Conservation (phyloP, 2,888 invertebrate species). For the Dynastes hyllus region DNA sequence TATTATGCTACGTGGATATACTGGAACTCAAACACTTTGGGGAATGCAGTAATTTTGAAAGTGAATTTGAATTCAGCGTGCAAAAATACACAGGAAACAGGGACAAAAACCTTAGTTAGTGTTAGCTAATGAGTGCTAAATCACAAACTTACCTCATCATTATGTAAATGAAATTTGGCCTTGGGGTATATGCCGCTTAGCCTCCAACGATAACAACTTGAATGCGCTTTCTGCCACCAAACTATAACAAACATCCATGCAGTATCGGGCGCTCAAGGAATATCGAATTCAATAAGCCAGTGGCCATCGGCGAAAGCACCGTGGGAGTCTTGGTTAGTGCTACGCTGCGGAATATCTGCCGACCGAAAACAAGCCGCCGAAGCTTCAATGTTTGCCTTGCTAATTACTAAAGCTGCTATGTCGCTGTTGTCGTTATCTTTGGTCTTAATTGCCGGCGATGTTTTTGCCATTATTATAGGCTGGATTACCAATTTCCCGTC, state of each 20-base stretch:
- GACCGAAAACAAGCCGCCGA: slow-evolving; percentile 14
- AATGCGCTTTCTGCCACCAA: neutral
- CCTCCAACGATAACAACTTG: neutral
- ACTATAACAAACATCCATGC: slow-evolving; percentile 15
- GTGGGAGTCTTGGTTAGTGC: slow-evolving; percentile 8
- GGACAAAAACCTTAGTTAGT: no score
- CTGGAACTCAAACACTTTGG: no score
- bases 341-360: neutral
- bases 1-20: no score
- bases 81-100: no score
- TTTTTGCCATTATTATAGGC: slow-evolving; percentile 23
- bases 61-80: no score
- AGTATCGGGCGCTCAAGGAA: slow-evolving; percentile 4
- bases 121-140: no score
- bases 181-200: neutral
- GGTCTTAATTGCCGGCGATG: slow-evolving; percentile 16
- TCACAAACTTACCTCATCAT: no score
- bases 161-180: neutral
- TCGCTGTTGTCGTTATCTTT: slow-evolving; percentile 5
- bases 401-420: slow-evolving; percentile 22
- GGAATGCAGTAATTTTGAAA: no score
- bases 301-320: slow-evolving; percentile 12
- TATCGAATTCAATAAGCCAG: slow-evolving; percentile 29
- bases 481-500: neutral
- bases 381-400: slow-evolving; percentile 33